Conservation (phyloP, 1,140 invertebrate species). For the Euwallacea similis region DNA sequence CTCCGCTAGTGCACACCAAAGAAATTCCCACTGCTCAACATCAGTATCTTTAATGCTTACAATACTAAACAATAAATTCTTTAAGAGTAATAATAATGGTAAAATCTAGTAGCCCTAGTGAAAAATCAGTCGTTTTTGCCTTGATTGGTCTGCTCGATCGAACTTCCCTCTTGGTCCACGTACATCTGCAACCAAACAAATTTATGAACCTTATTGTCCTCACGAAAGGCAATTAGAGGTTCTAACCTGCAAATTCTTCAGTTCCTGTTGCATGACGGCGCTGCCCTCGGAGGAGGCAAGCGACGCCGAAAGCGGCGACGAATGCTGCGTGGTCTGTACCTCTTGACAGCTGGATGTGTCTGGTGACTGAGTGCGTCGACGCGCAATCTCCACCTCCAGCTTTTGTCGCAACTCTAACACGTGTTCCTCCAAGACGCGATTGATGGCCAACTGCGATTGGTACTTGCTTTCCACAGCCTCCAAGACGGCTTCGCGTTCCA, state of each 20-base stretch:
- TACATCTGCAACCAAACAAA: constrained; percentile 29
- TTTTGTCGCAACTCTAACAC: constrained; percentile 65
- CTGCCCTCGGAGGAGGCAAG: constrained; percentile 61
- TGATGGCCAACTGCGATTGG: constrained; percentile 66
- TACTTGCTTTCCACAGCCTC: constrained; percentile 72
- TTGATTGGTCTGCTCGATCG: constrained; percentile 10
- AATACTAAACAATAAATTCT: constrained; percentile 23
- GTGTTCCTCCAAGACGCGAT: constrained; percentile 67
- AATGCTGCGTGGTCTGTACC: constrained; percentile 54
- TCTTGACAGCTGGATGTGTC: constrained; percentile 54
- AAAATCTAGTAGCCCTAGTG: constrained; percentile 28
- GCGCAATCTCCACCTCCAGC: constrained; percentile 51
- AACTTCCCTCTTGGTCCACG: constrained; percentile 39
- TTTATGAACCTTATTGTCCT: constrained; percentile 14
- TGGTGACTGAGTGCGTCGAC: constrained; percentile 41
- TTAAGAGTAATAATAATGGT: constrained; percentile 15
- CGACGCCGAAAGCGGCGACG: constrained; percentile 59
- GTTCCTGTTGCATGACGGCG: constrained; percentile 53
- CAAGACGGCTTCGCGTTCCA: constrained; percentile 43
- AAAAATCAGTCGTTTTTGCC: constrained; percentile 43
- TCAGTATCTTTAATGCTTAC: constrained; percentile 15
- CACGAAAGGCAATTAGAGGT: background rate
- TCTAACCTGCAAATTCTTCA: constrained; percentile 56
- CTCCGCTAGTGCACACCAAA: too few species aligned
- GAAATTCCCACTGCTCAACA: background rate